Evolutionary conservation across 92 coral and sea anemone genomes (phyloP).

Genomic region (Palythoa caribaeorum): DNA sequence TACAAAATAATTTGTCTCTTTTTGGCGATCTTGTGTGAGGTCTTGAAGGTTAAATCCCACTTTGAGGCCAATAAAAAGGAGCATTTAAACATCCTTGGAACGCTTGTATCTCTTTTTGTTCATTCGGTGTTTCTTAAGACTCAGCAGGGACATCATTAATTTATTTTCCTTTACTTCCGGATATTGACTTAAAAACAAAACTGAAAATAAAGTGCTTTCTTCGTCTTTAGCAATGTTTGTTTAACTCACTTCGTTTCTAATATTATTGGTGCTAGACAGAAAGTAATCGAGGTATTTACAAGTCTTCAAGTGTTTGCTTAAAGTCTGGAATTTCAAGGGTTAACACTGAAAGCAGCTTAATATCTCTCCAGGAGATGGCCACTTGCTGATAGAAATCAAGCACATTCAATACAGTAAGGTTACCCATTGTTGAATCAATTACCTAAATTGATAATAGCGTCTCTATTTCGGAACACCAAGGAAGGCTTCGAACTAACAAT

Average conservation of each 20-base stretch:
- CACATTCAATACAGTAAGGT: conserved; percentile 16
- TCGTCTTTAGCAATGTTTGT: neutral
- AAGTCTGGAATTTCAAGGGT: conserved; percentile 38
- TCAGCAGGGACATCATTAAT: conserved; percentile 42
- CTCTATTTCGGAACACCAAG: conserved; percentile 24
- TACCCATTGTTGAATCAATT: conserved; percentile 33
- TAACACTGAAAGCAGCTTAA: conserved; percentile 33
- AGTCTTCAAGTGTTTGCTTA: conserved; percentile 25
- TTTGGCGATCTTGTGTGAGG: conserved; percentile 28
- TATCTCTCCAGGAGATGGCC: conserved; percentile 37
- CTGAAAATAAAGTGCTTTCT: neutral
- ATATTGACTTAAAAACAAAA: neutral
- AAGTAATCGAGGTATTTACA: conserved; percentile 36
- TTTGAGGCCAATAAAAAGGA: conserved; percentile 26
- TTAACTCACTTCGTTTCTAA: neutral
- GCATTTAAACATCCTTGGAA: conserved; percentile 26
- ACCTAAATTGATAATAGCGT: conserved; percentile 24
- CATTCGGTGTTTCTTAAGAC: neutral
- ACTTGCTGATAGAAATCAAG: conserved; percentile 39
- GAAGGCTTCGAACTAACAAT: neutral
- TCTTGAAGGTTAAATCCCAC: conserved; percentile 35
- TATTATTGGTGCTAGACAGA: conserved; percentile 9
- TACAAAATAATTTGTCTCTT: neutral
- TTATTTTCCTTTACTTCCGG: conserved; percentile 3
- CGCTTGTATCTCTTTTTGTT: neutral